Evolutionary conservation across 2,797 vertebrate species (phyloP).

Genomic region (Nyctibius grandis): DNA sequence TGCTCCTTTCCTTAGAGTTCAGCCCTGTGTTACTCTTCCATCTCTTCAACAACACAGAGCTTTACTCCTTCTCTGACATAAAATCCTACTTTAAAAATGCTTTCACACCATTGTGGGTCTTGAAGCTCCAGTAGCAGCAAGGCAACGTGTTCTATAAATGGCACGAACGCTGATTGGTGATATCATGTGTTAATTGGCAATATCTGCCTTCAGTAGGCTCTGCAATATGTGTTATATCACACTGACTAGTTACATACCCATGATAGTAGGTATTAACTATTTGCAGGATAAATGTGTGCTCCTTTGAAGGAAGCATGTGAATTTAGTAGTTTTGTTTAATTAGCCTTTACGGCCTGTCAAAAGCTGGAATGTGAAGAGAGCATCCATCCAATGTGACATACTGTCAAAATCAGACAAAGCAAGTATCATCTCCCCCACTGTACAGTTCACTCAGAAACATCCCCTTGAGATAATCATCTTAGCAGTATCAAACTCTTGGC

Average conservation of each 20-base stretch:
- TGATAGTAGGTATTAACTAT: conserved; percentile 65
- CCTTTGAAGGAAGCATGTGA: conserved; percentile 48
- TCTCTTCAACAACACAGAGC: background rate
- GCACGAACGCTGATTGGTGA: conserved; percentile 42
- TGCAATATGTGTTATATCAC: conserved; percentile 63
- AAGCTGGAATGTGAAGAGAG: conserved; percentile 50
- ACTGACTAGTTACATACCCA: conserved; percentile 43
- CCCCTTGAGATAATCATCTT: conserved; percentile 53
- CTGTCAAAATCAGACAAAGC: conserved; percentile 68
- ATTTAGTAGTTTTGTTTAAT: conserved; percentile 65
- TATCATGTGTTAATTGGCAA: conserved; percentile 70
- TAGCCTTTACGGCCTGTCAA: conserved; percentile 63
- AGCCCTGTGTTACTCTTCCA: background rate
- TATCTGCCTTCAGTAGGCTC: conserved; percentile 66
- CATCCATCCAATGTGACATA: conserved; percentile 62
- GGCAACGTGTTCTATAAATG: conserved; percentile 57
- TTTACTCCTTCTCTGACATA: conserved; percentile 21
- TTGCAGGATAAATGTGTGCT: conserved; percentile 40
- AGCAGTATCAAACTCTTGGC: conserved; percentile 47
- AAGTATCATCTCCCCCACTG: conserved; percentile 20
- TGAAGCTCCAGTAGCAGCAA: conserved; percentile 35
- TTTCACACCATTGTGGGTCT: conserved; percentile 5
- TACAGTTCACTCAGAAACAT: conserved; percentile 36
- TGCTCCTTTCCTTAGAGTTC: background rate
- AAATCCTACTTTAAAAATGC: conserved; percentile 19